These are phyloP conservation scores for Peromyscus eremicus DNA, from an alignment of 2,797 vertebrate species.

Conservation along the genomic window DNA sequence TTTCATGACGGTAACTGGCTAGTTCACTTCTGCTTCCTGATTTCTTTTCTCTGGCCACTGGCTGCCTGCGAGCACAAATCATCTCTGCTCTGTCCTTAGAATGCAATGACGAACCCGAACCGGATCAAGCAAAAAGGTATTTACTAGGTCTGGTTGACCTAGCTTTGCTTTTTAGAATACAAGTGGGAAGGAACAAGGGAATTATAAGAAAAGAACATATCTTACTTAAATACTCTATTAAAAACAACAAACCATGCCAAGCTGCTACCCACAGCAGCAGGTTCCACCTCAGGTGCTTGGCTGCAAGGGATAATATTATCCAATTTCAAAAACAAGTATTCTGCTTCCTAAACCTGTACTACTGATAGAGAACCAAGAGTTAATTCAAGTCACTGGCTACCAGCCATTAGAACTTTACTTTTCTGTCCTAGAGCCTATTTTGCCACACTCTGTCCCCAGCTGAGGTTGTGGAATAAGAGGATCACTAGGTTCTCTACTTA, in stretches of 20 bases:
- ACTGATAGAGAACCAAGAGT: neutral
- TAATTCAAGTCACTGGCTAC: neutral
- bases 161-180: constrained; percentile 50
- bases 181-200: constrained; percentile 24
- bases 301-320: neutral
- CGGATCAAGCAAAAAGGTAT: neutral
- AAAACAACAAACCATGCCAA: constrained; percentile 43
- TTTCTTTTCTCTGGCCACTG: neutral
- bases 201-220: constrained; percentile 38
- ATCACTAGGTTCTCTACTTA: neutral
- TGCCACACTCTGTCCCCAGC: neutral
- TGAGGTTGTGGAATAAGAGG: neutral
- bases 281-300: neutral
- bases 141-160: constrained; percentile 66
- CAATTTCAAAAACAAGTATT: constrained; percentile 5
- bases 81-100: neutral
- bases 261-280: neutral
- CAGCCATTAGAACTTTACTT: neutral
- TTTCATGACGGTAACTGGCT: neutral
- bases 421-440: neutral
- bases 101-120: constrained; percentile 16
- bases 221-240: constrained; percentile 29
- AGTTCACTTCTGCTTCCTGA: neutral
- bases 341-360: neutral
- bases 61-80: neutral